These are phyloP conservation scores for Hemibagrus wyckioides DNA, from an alignment of 2,113 vertebrate species.

Conservation along the genomic window DNA sequence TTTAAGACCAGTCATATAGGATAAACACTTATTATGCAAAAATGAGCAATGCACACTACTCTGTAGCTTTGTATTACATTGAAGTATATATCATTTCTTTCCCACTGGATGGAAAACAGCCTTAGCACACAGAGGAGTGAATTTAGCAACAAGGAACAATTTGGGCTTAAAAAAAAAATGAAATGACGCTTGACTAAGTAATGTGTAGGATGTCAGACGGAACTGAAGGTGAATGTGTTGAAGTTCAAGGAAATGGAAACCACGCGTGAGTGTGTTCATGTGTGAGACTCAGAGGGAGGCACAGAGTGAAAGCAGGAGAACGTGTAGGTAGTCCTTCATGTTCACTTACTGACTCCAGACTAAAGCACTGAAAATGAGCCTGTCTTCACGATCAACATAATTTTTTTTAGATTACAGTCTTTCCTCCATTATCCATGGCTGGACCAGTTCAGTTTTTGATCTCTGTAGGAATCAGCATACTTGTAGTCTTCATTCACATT, in stretches of 20 bases:
- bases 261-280: not conserved
- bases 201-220: not conserved
- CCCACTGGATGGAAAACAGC: not conserved
- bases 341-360: not conserved
- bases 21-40: not conserved
- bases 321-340: not conserved
- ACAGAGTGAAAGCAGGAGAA: not conserved
- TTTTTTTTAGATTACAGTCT: no score
- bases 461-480: not conserved
- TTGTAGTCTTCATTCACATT: not conserved
- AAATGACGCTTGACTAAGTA: not conserved
- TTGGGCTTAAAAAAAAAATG: not conserved
- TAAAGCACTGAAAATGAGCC: not conserved
- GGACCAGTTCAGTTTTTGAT: not conserved
- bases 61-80: not conserved
- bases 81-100: not conserved
- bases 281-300: not conserved
- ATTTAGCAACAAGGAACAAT: not conserved
- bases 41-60: not conserved
- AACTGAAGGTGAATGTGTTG: not conserved
- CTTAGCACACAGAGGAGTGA: not conserved
- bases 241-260: constrained; percentile 35
- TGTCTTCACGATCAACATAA: not conserved
- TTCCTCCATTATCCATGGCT: not conserved
- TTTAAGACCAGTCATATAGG: not conserved